A percentile compares a stretch with the other conserved stretches of the same genome.
These are phyloP conservation scores for Hermaeophaga mercurialis DNA, from an alignment of 2,888 invertebrate genomes.

Conservation along the genomic window DNA sequence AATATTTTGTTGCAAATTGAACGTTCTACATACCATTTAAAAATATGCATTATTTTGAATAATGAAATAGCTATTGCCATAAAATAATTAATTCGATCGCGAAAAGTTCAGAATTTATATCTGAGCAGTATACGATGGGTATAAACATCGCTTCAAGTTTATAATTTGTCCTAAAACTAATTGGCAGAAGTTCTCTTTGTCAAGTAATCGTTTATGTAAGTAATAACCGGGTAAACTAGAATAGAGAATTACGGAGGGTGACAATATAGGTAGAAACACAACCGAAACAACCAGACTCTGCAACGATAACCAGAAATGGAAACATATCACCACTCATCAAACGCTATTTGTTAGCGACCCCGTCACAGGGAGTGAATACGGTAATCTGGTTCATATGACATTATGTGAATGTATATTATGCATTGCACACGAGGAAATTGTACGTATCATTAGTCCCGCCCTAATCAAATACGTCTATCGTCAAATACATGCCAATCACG, in stretches of 20 bases:
- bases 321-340: conserved; percentile 56
- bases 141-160: neutral
- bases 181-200: neutral
- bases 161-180: neutral
- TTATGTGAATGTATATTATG: conserved; percentile 52
- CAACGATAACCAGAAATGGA: conserved; percentile 54
- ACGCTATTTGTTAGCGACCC: conserved; percentile 54
- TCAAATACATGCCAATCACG: conserved; percentile 57
- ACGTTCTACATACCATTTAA: no score
- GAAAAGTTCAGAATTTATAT: no score
- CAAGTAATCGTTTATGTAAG: conserved; percentile 5
- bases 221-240: conserved; percentile 12
- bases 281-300: conserved; percentile 49
- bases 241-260: neutral
- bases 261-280: conserved; percentile 17
- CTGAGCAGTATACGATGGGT: no score
- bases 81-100: no score
- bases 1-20: no score
- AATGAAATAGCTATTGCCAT: no score
- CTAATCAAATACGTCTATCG: conserved; percentile 57
- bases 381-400: conserved; percentile 56
- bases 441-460: conserved; percentile 57
- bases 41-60: no score
- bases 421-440: conserved; percentile 55
- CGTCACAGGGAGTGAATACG: conserved; percentile 53